Conservation (phyloP, 2,888 invertebrate species). For the Oscheius myriophilus region DNA sequence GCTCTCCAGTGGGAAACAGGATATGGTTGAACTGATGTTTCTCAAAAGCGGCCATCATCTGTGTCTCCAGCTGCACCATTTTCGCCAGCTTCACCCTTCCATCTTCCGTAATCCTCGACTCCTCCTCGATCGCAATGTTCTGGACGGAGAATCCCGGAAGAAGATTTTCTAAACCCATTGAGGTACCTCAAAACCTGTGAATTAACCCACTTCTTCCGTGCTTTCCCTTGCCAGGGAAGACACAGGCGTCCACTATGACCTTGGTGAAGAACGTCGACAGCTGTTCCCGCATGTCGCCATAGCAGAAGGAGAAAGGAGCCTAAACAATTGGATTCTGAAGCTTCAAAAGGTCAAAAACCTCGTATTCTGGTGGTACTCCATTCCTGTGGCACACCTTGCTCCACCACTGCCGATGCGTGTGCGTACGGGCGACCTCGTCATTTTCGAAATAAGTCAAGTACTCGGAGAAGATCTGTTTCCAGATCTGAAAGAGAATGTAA, state of each 20-base stretch:
- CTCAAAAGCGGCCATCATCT: constrained; percentile 40
- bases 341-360: constrained; percentile 17
- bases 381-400: constrained; percentile 42
- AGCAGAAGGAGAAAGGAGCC: constrained; percentile 42
- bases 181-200: neutral
- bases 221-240: constrained; percentile 36
- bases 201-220: constrained; percentile 18
- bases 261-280: constrained; percentile 47
- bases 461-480: constrained; percentile 46
- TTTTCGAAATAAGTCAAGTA: constrained; percentile 56
- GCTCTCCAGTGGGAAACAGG: constrained; percentile 53
- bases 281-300: constrained; percentile 36
- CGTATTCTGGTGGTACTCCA: constrained; percentile 44
- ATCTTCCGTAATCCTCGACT: constrained; percentile 46
- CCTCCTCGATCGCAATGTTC: constrained; percentile 58
- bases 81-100: constrained; percentile 43
- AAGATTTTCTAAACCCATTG: constrained; percentile 20
- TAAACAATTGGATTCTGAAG: constrained; percentile 21
- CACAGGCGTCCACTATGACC: constrained; percentile 52
- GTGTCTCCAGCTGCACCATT: constrained; percentile 55
- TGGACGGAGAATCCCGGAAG: constrained; percentile 50
- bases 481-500: constrained; percentile 39
- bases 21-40: constrained; percentile 59
- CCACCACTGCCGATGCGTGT: constrained; percentile 67
- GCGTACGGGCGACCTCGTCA: constrained; percentile 45